Base-by-base conservation (phyloP, 2,797 vertebrate genomes). In the Dallia pectoralis region DNA sequence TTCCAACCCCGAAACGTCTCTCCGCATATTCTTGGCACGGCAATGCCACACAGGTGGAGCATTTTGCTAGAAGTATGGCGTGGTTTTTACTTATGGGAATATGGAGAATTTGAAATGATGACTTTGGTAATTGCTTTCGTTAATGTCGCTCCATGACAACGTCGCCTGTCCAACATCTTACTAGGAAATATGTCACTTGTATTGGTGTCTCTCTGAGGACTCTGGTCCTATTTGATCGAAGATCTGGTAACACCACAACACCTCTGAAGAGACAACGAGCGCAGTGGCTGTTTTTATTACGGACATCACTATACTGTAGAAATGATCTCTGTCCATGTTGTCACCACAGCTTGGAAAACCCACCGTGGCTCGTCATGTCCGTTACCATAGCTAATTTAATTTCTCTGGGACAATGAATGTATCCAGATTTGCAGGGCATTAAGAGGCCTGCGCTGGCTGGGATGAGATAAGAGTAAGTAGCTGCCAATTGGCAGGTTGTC, bases 381-480 rank as follows among this genome's bases (percentile, higher is more conserved):
- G 53, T 79, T 74, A 79, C 69, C 68, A 77, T 72, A 70, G 36
- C 25, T 64, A 59, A 65, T 77, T 81, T 72, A 64, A 59, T 76
- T 75, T 51, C 67, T 67, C 68, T 63, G 63, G 53, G 73, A 75
- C 63, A 85, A 73, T 87, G 85, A 76, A 12, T 79, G 49, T 53
- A 56, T 59, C 71, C 61, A 69, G 70, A 71, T 73, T 75, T 66
- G 77, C 29, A 47, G 77, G 74, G 75, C 68, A n/a, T 73, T 56
- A 69, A 64, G 53, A 76, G 80, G 44, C 44, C 66, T 22, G 74
- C 53, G 47, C 75, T 74, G 65, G 27, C 67, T 81, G 74, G 69
- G 53, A 75, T 77, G 72, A 77, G 77, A 29, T 72, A 14, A 80
- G 69, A 82, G 67, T 75, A 72, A 56, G 8, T 56, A 56, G 53